Evolutionary conservation across 2,113 vertebrate species (phyloP), one percentile per base, ranked within the genome.

Genomic region (Diadophis punctatus): DNA sequence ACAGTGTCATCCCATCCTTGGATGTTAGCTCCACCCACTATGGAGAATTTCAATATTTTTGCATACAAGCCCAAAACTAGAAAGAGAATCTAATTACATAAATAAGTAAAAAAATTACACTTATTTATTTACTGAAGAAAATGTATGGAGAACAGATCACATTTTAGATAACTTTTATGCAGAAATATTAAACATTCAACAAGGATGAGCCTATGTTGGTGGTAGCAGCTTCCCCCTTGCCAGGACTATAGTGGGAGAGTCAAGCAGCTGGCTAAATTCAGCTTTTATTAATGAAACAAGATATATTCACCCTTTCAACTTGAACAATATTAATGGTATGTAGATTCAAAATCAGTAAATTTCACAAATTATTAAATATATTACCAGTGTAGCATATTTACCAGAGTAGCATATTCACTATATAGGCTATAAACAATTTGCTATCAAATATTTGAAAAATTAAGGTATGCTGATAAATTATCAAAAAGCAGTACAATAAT

Each of bases 401-500:
- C 0, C 5, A 68, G 49, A 18, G 91, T 85, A 48, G 0, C 14
- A 5, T 0, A 2, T 49, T n/a, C 18, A 23, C 25, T 27, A 89
- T 46, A 56, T 23, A 25, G 25, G 1, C 11, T 60, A 56, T 39
- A 39, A 80, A 39, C 18, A 39, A 80, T 43, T 80, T 80, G 68
- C 68, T 80, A 80, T 80, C 74, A 80, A 43, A 80, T 43, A 80
- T 8, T 43, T 87, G 16, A 87, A 52, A 52, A n/a, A 80, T 43
- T 80, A 80, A 92, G 0, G 16, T 25, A 49, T 1, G 68, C 51
- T 95, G 52, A 80, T 5, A 89, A 34, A 23, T 46, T 14, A 39
- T 0, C 0, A 46, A 7, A 10, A 43, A 9, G 18, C 30, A 88
- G 56, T 43, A 22, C 0, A 23, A 0, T 22, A 53, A 91, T 3